These are phyloP conservation scores for Eupithecia abbreviata DNA, from an alignment of 2,888 invertebrate genomes.

Conservation along the genomic window DNA sequence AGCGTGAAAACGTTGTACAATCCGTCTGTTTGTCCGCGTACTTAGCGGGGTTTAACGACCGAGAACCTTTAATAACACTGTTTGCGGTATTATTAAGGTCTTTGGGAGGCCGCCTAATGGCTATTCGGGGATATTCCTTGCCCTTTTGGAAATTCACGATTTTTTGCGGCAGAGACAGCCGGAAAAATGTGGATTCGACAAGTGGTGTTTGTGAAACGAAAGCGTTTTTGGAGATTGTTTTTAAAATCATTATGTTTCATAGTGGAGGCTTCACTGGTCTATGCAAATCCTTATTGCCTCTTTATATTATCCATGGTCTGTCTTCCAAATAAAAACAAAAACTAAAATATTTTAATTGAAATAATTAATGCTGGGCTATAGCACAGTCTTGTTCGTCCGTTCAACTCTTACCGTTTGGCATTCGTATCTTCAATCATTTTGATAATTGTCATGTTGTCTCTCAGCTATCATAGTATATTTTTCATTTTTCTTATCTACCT, in stretches of 20 bases:
- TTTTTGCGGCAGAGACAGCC: slow-evolving; percentile 27
- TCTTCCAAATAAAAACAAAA: too few species aligned
- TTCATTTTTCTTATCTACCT: not conserved
- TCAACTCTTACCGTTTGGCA: too few species aligned
- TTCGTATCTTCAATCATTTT: not conserved
- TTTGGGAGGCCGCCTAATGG: slow-evolving; percentile 44
- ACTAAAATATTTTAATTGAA: not conserved
- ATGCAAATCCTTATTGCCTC: too few species aligned
- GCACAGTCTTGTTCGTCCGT: not conserved
- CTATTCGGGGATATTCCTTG: slow-evolving; percentile 41
- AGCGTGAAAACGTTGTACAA: slow-evolving; percentile 16
- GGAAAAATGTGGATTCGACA: slow-evolving; percentile 23
- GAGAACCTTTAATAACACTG: slow-evolving; percentile 44
- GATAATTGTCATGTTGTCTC: not conserved
- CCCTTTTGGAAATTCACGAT: slow-evolving; percentile 30
- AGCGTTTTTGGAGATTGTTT: not conserved
- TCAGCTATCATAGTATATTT: not conserved
- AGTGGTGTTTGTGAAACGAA: slow-evolving; percentile 6
- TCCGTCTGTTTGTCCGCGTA: slow-evolving; percentile 39
- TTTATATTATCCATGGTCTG: too few species aligned
- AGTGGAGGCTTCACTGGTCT: too few species aligned
- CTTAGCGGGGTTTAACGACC: slow-evolving; percentile 39
- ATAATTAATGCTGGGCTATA: not conserved
- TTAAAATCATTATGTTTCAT: not conserved
- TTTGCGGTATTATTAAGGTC: slow-evolving; percentile 49